Evolutionary conservation across 2,888 invertebrate genomes (phyloP).

Genomic region (Galerucella nymphaeae): DNA sequence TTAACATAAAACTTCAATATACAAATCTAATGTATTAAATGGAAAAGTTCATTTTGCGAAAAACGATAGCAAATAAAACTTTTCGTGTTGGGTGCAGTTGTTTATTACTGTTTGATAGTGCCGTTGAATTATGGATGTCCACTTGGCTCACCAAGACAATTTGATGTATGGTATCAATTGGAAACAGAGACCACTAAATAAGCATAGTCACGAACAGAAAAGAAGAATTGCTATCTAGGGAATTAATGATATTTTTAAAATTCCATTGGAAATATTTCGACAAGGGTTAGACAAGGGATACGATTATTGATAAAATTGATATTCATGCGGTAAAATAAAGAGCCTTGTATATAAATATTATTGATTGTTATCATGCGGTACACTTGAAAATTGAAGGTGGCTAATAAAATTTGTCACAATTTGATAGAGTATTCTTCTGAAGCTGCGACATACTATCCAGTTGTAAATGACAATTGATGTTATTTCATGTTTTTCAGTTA

Average conservation of each 20-base stretch:
- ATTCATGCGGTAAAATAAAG: background rate
- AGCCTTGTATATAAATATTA: background rate
- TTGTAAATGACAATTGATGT: background rate
- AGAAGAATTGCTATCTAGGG: conserved; percentile 60
- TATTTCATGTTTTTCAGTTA: background rate
- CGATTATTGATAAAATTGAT: background rate
- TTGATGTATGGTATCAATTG: conserved; percentile 63
- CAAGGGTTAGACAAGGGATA: background rate
- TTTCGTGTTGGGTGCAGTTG: conserved; percentile 28
- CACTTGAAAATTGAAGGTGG: background rate
- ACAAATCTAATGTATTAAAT: conserved; percentile 11
- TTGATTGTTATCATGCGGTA: background rate
- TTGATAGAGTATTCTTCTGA: background rate
- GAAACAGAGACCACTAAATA: conserved; percentile 61
- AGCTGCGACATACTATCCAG: background rate
- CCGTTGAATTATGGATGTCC: conserved; percentile 63
- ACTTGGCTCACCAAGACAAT: conserved; percentile 62
- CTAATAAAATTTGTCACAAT: background rate
- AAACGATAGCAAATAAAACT: conserved; percentile 16
- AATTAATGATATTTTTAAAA: conserved; percentile 60
- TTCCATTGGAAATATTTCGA: conserved; percentile 57
- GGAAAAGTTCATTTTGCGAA: conserved; percentile 8
- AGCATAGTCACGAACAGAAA: conserved; percentile 59
- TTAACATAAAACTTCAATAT: background rate
- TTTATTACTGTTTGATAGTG: conserved; percentile 49